phyloP scores from a whole-genome alignment of 2,797 vertebrate genomes.

The Adelosebastes latens region DNA sequence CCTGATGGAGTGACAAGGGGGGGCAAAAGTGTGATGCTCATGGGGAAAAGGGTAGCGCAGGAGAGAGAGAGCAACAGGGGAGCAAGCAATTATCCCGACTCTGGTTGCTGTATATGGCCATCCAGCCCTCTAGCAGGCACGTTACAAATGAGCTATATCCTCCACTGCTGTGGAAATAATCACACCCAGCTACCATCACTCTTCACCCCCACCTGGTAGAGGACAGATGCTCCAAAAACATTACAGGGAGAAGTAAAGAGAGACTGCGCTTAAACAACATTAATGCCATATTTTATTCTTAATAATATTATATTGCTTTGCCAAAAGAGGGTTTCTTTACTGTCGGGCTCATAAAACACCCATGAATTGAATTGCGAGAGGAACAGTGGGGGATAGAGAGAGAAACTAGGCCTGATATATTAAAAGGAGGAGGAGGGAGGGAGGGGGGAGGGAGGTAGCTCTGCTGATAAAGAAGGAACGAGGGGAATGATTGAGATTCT shows the following conservation, averaged over 20 bases:
- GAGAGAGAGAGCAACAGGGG: constrained; percentile 30
- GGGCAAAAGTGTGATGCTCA: constrained; percentile 27
- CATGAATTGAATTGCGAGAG: constrained; percentile 22
- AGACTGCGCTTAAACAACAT: neutral
- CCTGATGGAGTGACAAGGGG: constrained; percentile 8
- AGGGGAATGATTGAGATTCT: neutral
- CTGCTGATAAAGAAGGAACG: neutral
- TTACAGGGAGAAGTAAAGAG: constrained; percentile 4
- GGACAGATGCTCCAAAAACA: constrained; percentile 30
- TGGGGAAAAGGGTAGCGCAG: constrained; percentile 9
- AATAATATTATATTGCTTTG: constrained; percentile 27
- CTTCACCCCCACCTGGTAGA: neutral
- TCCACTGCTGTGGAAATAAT: constrained; percentile 45
- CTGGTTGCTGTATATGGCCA: constrained; percentile 10
- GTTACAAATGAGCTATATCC: constrained; percentile 52
- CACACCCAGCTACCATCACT: constrained; percentile 31
- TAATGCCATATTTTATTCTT: constrained; percentile 18
- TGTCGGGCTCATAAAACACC: constrained; percentile 17
- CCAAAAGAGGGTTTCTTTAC: constrained; percentile 15
- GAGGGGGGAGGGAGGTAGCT: neutral
- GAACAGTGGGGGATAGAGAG: neutral
- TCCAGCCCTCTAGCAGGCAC: constrained; percentile 19
- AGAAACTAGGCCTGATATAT: neutral
- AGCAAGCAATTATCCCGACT: constrained; percentile 59
- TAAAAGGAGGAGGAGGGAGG: neutral